Base-by-base conservation (phyloP, 1,140 invertebrate genomes). In the Drosophila kanapiae region DNA sequence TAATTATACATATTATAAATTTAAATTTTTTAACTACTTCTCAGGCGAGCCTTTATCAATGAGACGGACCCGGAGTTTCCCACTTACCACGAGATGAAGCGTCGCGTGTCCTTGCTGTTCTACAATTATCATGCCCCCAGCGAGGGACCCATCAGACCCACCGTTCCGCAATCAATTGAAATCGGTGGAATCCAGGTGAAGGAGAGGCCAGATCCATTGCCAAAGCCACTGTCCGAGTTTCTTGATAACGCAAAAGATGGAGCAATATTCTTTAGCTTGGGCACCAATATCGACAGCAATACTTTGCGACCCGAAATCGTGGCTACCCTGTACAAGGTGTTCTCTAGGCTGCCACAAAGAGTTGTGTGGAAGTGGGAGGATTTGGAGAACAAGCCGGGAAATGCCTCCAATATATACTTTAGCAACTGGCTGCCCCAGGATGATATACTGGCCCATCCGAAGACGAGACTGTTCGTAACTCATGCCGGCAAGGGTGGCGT, bases 401-500 rank as follows among this genome's bases (percentile, higher is more conserved):
- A 94, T 57, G 93, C 95, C 0, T 59, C 92, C 0, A 97, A 97
- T 92, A 93, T 97, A 2, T 93, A 95, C 62, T 91, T 95, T 3
- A 93, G 92, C 33, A 95, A 95, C 51, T 97, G 96, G 96, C 79
- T 96, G 4, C 96, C 96, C 0, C 96, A 97, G 83, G 95, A 94
- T 63, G 96, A 96, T 75, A 93, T 96, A 76, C 85, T 92, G 6
- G 96, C 94, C 40, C 96, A 96, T 93, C 94, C 94, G 5, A 96
- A 96, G 64, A 91, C 95, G 0, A 95, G 94, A 77, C 93, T 94
- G 0, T 96, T 97, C 71, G 95, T 97, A 23, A 96, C 95, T 2
- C 96, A 97, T 80, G 96, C 95, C 11, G 96, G 96, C n/a, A 92
- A 95, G 43, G 94, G 96, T 33, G 95, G 96, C 43, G 93, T 95